Conservation (phyloP, 1,140 invertebrate species). For the Mylabris phalerata region DNA sequence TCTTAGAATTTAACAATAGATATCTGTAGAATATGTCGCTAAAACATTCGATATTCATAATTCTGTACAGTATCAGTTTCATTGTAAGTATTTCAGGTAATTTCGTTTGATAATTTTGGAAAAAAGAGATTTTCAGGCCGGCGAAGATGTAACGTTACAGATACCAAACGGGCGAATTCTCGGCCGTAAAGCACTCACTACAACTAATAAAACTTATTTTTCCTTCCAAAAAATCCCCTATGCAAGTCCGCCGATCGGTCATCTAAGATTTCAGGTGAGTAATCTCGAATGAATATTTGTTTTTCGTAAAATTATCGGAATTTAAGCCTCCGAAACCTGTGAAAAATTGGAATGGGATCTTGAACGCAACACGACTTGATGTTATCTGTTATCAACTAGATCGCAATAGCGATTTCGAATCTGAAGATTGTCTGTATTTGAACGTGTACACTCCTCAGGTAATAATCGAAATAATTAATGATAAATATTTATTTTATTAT, state of each 20-base stretch:
- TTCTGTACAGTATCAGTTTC: too few species aligned
- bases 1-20: too few species aligned
- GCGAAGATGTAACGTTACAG: background rate
- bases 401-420: slow-evolving; percentile 22
- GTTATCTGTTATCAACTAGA: slow-evolving; percentile 4
- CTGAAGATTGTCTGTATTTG: slow-evolving; percentile 45
- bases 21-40: too few species aligned
- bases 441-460: slow-evolving; percentile 42
- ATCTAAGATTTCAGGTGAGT: slow-evolving; percentile 56
- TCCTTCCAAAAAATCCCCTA: slow-evolving; percentile 56
- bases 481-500: background rate
- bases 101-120: too few species aligned
- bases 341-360: slow-evolving; percentile 5
- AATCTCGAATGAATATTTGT: background rate
- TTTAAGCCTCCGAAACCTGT: slow-evolving; percentile 1
- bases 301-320: background rate
- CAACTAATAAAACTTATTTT: slow-evolving; percentile 31
- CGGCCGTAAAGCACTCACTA: background rate
- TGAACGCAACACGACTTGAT: slow-evolving; percentile 2
- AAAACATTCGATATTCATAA: too few species aligned
- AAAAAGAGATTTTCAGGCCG: too few species aligned
- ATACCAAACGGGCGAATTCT: background rate
- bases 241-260: slow-evolving; percentile 56
- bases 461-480: background rate
- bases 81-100: too few species aligned